Conservation (phyloP, 2,113 vertebrate genomes). For the Charina bottae region DNA sequence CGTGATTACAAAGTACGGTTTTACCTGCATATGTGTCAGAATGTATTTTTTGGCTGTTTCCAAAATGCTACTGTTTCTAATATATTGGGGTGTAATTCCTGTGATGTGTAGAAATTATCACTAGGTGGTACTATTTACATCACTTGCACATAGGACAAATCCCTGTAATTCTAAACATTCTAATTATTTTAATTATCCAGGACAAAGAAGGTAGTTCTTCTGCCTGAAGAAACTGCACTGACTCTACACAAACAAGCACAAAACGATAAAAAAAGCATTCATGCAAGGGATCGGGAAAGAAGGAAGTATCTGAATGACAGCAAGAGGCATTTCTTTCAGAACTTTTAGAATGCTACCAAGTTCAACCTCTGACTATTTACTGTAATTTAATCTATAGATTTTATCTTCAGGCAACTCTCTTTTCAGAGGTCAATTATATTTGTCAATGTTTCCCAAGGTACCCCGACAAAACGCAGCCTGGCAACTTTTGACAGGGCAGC, state of each 20-base stretch:
- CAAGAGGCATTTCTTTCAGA: neutral
- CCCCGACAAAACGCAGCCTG: neutral
- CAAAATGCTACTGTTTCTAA: neutral
- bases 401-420: neutral
- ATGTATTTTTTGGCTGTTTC: neutral
- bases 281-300: neutral
- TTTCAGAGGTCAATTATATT: neutral
- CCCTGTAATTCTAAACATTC: neutral
- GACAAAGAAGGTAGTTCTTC: neutral
- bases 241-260: neutral
- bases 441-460: neutral
- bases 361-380: neutral
- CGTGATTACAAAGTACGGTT: neutral
- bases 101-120: constrained; percentile 1
- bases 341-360: neutral
- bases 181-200: constrained; percentile 8
- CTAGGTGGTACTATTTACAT: constrained; percentile 14
- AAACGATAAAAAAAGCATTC: neutral
- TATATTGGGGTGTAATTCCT: neutral
- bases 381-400: neutral
- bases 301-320: neutral
- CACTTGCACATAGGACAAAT: neutral
- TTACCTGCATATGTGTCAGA: neutral
- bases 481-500: neutral
- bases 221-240: neutral